phyloP scores from a whole-genome alignment of 1,140 invertebrate genomes.

The Brachionus rubens region DNA sequence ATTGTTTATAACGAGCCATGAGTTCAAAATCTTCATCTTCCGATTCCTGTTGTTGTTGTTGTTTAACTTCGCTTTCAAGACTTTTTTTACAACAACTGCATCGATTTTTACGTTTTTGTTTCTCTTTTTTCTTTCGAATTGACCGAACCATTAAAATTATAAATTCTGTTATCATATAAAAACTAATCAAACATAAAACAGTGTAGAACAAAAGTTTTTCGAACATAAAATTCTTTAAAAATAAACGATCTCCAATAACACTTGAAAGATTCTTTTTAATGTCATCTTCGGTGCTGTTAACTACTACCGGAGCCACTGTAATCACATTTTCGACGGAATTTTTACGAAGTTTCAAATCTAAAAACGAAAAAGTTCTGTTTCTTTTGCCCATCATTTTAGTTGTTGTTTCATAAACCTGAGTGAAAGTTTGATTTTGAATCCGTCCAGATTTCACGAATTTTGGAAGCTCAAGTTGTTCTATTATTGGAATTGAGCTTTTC shows the following conservation, averaged over 20 bases:
- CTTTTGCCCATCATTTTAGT: no score
- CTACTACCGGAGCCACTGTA: no score
- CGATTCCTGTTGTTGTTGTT: no score
- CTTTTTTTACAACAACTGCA: conserved; percentile 36
- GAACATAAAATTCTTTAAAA: conserved; percentile 42
- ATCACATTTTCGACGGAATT: no score
- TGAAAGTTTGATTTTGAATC: background rate
- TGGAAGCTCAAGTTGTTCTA: background rate
- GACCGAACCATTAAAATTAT: background rate
- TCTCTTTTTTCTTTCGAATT: background rate
- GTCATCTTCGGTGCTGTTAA: background rate
- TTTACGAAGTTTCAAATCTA: background rate
- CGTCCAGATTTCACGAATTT: background rate
- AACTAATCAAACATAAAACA: conserved; percentile 21
- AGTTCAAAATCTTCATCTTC: conserved; percentile 28
- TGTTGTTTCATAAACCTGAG: no score
- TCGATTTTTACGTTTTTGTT: background rate
- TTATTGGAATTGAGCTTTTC: background rate
- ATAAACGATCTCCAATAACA: background rate
- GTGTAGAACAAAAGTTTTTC: conserved; percentile 44
- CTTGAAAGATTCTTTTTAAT: conserved; percentile 3
- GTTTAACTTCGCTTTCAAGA: background rate
- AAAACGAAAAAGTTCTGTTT: no score
- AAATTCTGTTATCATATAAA: conserved; percentile 32
- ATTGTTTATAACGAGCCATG: background rate